Percentiles rank a stretch among this genome's conserved stretches.
phyloP scores from a whole-genome alignment of 2,888 invertebrate genomes.

The Eristalis intricaria region DNA sequence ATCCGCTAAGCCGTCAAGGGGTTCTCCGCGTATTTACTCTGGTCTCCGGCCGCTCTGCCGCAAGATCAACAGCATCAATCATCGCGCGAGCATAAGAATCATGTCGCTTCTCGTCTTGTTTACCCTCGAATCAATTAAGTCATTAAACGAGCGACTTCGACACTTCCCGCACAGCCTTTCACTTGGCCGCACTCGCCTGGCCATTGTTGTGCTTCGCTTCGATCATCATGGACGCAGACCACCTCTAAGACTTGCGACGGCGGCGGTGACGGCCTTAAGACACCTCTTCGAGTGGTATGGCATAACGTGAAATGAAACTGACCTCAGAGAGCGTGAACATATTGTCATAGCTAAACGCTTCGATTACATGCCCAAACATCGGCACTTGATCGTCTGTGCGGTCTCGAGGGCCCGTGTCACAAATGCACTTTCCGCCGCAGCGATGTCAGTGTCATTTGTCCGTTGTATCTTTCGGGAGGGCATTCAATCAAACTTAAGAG shows the following conservation, averaged over 20 bases:
- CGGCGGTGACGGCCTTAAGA: not conserved
- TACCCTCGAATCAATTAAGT: not conserved
- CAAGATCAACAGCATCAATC: not conserved
- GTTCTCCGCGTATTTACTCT: not conserved
- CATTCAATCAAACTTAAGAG: not conserved
- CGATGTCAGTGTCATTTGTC: not conserved
- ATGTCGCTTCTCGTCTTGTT: not conserved
- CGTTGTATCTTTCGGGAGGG: not conserved
- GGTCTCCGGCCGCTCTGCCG: not conserved
- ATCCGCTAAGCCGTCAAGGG: not conserved
- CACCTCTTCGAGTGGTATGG: not conserved
- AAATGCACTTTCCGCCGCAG: not conserved
- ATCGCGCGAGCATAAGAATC: not conserved
- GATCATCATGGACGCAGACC: not conserved
- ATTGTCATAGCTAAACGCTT: not conserved
- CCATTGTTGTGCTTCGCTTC: not conserved
- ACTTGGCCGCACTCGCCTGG: not conserved
- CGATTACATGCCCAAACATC: constrained; percentile 2
- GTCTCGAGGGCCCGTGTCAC: not conserved
- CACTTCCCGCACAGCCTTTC: not conserved
- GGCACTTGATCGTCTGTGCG: not conserved
- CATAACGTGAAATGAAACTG: constrained; percentile 21
- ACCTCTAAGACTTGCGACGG: too few relatives aligned
- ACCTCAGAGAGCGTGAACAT: constrained; percentile 21
- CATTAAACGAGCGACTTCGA: not conserved